A percentile compares a stretch with the other conserved stretches of the same genome.
These are phyloP conservation scores for Mormyrus iriodes DNA, from an alignment of 2,113 vertebrate genomes.

Conservation along the genomic window DNA sequence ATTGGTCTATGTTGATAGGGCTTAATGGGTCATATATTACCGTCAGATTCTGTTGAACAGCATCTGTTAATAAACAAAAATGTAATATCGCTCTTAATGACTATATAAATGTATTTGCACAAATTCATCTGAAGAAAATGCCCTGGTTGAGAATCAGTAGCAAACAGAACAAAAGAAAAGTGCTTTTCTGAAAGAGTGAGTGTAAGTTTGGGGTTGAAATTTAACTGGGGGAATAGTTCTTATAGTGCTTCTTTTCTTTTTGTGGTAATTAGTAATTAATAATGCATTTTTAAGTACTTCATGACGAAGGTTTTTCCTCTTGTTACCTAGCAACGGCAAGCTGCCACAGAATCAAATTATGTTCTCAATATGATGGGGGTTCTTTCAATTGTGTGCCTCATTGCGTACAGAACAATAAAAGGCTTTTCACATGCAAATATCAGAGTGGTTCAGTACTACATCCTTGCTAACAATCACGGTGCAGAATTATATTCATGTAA, in stretches of 20 bases:
- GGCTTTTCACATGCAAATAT: slow-evolving; percentile 24
- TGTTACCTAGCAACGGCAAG: slow-evolving; percentile 69
- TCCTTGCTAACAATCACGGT: background rate
- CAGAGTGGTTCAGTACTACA: slow-evolving; percentile 7
- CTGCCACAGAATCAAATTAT: slow-evolving; percentile 47
- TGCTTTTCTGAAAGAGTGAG: background rate
- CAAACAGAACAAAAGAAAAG: background rate
- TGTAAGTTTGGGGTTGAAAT: background rate
- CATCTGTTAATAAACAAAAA: background rate
- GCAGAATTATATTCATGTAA: slow-evolving; percentile 15
- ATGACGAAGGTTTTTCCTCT: slow-evolving; percentile 59
- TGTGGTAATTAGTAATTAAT: slow-evolving; percentile 56
- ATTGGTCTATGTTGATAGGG: background rate
- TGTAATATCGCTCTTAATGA: background rate
- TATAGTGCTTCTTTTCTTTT: slow-evolving; percentile 31
- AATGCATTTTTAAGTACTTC: slow-evolving; percentile 59
- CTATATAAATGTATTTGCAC: background rate
- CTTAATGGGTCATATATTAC: background rate
- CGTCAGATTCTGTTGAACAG: background rate
- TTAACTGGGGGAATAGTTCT: slow-evolving; percentile 1
- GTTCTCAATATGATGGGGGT: slow-evolving; percentile 35
- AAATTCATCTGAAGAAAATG: background rate
- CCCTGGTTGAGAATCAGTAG: background rate
- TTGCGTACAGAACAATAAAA: slow-evolving; percentile 35
- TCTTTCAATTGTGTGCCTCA: slow-evolving; percentile 42